Evolutionary conservation across 2,797 vertebrate genomes (phyloP), one percentile per base, ranked within the genome.

Genomic region (Orestias chungarensis): DNA sequence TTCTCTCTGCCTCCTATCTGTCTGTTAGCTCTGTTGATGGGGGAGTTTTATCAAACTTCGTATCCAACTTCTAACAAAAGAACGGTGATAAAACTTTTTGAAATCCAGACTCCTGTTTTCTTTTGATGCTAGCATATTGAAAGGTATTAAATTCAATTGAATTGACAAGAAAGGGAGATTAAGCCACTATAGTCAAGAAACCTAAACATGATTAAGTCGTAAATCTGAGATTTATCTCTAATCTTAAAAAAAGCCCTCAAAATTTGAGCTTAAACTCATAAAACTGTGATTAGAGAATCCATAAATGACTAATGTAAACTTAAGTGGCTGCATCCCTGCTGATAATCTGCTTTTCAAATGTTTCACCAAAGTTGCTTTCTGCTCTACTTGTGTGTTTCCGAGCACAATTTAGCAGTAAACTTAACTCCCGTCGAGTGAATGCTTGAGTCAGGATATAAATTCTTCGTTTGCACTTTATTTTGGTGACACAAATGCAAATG

Each of bases 21-120:
- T 66, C 49, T 31, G 55, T 25, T 38, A 23, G 66, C 23, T 67
- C 31, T 12, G 31, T 25, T 52, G 15, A n/a, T 31, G 7, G 61
- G 3, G 54, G 9, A 10, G 4, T 29, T 38, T 38, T 38, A 52
- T 68, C 20, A 61, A 61, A 8, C 38, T 64, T 66, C 25, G 55
- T 27, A 64, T 65, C 11, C 38, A 38, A 66, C 38, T 67, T 5
- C 44, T 11, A 20, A 46, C 17, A 17, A 3, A 35, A 66, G 49
- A 25, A 76, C 64, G 55, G 27, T 57, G n/a, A 66, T 20, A 5
- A 47, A 1, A 64, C 61, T 64, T 55, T 23, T 70, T 15, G 27
- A 76, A 78, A 76, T 71, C 55, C 66, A 74, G 50, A 61, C 38
- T 54, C 20, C 33, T 50, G 6, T 47, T 47, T 29, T 27, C 17